Conservation (phyloP, 2,888 invertebrate species). For the Bellardia pandia region DNA sequence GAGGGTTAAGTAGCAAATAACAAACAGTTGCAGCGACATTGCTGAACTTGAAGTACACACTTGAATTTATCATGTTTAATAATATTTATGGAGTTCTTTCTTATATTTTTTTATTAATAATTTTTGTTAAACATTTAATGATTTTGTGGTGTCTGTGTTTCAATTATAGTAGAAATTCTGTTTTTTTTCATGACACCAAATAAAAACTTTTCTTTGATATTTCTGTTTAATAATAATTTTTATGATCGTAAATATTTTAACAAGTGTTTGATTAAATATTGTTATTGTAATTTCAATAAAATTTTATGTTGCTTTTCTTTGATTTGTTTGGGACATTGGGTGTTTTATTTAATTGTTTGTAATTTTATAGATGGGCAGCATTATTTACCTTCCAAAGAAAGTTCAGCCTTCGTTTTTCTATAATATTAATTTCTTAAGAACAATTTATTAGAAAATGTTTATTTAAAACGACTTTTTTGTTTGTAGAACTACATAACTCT, state of each 20-base stretch:
- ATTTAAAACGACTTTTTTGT: not conserved
- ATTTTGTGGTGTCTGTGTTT: constrained; percentile 1
- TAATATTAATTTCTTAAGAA: too few species aligned
- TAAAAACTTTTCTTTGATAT: constrained; percentile 38
- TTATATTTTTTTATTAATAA: not conserved
- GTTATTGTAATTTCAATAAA: constrained; percentile 5
- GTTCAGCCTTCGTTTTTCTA: too few species aligned
- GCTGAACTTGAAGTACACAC: not conserved
- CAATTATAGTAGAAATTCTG: not conserved
- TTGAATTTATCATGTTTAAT: constrained; percentile 14
- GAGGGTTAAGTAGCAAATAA: constrained; percentile 35
- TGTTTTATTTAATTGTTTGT: constrained; percentile 19
- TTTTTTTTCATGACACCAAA: not conserved
- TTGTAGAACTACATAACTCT: too few species aligned
- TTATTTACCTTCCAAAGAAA: not conserved
- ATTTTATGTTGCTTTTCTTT: constrained; percentile 8
- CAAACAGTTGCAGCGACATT: not conserved
- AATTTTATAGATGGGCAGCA: not conserved
- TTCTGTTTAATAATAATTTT: constrained; percentile 24
- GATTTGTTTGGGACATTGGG: constrained; percentile 12
- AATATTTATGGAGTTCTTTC: constrained; percentile 19
- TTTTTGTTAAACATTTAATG: constrained; percentile 18
- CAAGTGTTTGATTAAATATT: constrained; percentile 37
- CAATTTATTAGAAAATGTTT: too few species aligned
- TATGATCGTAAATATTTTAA: constrained; percentile 33